Base-by-base conservation (phyloP, 2,888 invertebrate genomes). In the Hirtodrosophila trivittata region DNA sequence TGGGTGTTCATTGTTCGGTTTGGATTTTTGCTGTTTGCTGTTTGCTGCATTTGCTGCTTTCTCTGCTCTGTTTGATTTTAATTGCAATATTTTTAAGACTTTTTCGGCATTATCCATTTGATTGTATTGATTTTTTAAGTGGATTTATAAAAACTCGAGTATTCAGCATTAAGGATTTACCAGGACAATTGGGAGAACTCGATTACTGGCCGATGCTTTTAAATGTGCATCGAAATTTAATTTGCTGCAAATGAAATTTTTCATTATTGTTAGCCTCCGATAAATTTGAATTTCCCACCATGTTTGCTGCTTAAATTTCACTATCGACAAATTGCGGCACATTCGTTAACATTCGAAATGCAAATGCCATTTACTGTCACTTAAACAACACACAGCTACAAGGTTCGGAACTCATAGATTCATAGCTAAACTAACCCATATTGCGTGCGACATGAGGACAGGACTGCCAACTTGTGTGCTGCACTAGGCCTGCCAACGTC, bases 41-140 rank as follows among this genome's bases (percentile, higher is more conserved):
- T 7, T 32, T 42, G 41, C 21, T 10, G 8, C 1, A 18, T 35
- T 46, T 10, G 26, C 7, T 35, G 12, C n/a, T 16, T 10, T 25
- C 21, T 32, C n/a, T 30, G 12, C 9, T 43, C 26, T 5, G 30
- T 64, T 57, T 39, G 37, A 41, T 42, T 56, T 71, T 50, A 56
- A 55, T 64, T 71, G 51, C 55, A 50, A 30, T 56, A 28, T 55
- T 54, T 63, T 69, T 33, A 54, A 42, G 43, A 28, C 30, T 35
- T 41, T 14, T 18, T 32, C 10, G 9, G 7, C 1, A 6, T 9
- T 5, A 7, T 1, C 3, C 18, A 1, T 4, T 39, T 14, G 25
- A 9, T 42, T 12, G 30, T 30, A 33, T 58, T 52, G 55, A 39
- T 50, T 62, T 49, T 72, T 55, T 16, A 58, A 73, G 42, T 63